phyloP scores from a whole-genome alignment of 2,888 invertebrate species.

The Drosophila kambysellisi region DNA sequence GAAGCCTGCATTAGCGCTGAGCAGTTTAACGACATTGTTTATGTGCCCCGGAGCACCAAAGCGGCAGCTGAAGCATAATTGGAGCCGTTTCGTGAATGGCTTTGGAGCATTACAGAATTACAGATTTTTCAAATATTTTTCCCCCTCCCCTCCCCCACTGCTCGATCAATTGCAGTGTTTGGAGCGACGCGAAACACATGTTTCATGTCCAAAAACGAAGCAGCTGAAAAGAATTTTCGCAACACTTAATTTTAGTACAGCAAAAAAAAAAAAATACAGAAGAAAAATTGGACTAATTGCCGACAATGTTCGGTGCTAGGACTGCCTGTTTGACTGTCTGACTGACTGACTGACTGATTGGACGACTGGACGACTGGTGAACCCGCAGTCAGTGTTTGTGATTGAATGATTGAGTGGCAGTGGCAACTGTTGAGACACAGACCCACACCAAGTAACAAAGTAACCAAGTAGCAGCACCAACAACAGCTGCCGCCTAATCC shows the following conservation, averaged over 20 bases:
- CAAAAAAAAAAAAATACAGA: conserved; percentile 49
- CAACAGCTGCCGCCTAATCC: conserved; percentile 67
- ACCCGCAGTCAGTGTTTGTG: conserved; percentile 50
- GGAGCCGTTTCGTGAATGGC: conserved; percentile 65
- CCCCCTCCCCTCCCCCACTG: conserved; percentile 20
- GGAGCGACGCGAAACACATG: conserved; percentile 62
- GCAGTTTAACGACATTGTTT: conserved; percentile 66
- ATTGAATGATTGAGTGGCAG: conserved; percentile 78
- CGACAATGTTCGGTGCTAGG: conserved; percentile 59
- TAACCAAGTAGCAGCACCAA: conserved; percentile 19
- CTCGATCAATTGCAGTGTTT: conserved; percentile 24
- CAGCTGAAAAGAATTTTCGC: conserved; percentile 75
- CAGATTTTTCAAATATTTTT: conserved; percentile 76
- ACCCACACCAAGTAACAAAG: conserved; percentile 9
- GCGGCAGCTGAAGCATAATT: conserved; percentile 55
- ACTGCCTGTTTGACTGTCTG: conserved; percentile 37
- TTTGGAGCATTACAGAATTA: conserved; percentile 68
- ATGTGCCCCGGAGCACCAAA: conserved; percentile 63
- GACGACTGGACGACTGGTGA: conserved; percentile 36
- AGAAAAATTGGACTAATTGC: conserved; percentile 79
- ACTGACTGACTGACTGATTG: conserved; percentile 39
- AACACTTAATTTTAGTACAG: conserved; percentile 79
- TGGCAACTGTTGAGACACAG: conserved; percentile 61
- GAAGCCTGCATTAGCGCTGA: conserved; percentile 66
- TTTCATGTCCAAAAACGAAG: conserved; percentile 50